Conservation (phyloP, 2,797 vertebrate genomes). For the Sebastes matsubarae region DNA sequence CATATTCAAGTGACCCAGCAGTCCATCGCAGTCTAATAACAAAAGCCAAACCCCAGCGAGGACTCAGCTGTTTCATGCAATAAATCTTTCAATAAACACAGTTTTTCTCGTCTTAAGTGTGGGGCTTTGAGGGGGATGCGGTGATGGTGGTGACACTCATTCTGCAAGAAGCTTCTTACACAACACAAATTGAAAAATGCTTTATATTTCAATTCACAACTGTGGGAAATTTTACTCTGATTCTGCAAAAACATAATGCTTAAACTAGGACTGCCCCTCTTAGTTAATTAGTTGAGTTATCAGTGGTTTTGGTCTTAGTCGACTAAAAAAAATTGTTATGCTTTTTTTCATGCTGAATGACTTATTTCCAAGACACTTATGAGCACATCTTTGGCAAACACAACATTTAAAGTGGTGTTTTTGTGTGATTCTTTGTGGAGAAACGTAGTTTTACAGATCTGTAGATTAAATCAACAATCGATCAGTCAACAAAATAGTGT, state of each 20-base stretch:
- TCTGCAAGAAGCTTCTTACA: background rate
- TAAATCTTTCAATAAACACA: constrained; percentile 19
- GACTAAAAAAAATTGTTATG: too few relatives aligned
- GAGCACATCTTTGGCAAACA: too few relatives aligned
- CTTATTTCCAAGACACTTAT: too few relatives aligned
- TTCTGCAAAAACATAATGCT: background rate
- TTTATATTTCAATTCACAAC: background rate
- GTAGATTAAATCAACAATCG: too few relatives aligned
- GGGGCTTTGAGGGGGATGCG: background rate
- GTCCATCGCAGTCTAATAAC: background rate
- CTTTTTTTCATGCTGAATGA: too few relatives aligned
- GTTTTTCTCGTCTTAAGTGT: background rate
- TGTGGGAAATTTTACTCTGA: background rate
- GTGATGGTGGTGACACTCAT: background rate
- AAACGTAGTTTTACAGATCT: too few relatives aligned
- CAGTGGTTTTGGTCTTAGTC: too few relatives aligned
- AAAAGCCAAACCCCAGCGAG: background rate
- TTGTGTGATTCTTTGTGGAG: too few relatives aligned
- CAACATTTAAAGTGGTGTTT: too few relatives aligned
- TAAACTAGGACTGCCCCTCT: background rate
- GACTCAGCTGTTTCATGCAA: constrained; percentile 8
- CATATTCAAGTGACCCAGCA: background rate
- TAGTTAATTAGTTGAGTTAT: too few relatives aligned
- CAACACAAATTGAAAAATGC: background rate
- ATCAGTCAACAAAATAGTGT: background rate